Base-by-base conservation (phyloP, 92 coral and sea anemone genomes). In the Epizoanthus fatuus region DNA sequence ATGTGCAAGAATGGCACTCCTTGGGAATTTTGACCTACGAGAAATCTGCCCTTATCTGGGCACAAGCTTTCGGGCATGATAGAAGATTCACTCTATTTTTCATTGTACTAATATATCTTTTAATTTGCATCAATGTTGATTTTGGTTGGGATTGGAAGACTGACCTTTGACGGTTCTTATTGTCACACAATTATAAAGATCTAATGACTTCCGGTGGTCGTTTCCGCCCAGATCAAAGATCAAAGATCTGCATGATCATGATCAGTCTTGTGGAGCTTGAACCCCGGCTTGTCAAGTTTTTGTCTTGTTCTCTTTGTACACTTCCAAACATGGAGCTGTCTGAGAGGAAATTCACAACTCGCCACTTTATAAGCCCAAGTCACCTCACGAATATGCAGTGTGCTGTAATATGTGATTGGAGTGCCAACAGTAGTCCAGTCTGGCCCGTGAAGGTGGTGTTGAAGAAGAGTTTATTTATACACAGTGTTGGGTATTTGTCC, bases 321-420 rank as follows among this genome's bases (percentile, higher is more conserved):
- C 19, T 3, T 16, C 80, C 80, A 74, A 19, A 74, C 37, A 74
- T 74, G 80, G 80, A 74, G 17, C 65, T 55, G 66, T 55, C 22
- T 4, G 15, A 11, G 47, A 10, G 45, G 47, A 66, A 4, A 13
- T 10, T 9, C n/a, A 4, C 72, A 38, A 35, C 47, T 7, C 72
- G 1, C 3, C 44, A 38, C 19, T 66, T 13, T 66, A 66, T 37
- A 66, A 66, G 72, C 16, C 72, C 49, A 32, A 37, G 47, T 32
- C 38, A 32, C 38, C 19, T 16, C 72, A 66, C 49, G 19, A 13
- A 35, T 4, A 35, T 12, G 5, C 49, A 37, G 72, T 37, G 3
- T 4, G 10, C 45, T 66, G 47, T 38, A 32, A 5, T 37, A 66
- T 63, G 15, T 9, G 37, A 15, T 5, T 14, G 2, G 66, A 15